A percentile compares a stretch with the other conserved stretches of the same genome.
phyloP scores from a whole-genome alignment of 2,888 invertebrate species.

The Luffia ferchaultella region DNA sequence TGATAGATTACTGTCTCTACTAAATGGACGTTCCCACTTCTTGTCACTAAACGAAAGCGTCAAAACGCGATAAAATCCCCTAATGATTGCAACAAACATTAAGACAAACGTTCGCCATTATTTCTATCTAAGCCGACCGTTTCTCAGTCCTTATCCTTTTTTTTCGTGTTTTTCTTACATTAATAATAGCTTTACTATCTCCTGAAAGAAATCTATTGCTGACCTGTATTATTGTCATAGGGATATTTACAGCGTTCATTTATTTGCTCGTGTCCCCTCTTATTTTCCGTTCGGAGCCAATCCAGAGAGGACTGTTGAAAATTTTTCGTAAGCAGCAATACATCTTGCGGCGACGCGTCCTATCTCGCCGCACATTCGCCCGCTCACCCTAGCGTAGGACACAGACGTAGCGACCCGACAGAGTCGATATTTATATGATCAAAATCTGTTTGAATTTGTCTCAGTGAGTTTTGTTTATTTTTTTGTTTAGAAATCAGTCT shows the following conservation, averaged over 20 bases:
- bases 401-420: neutral
- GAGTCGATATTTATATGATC: too few species aligned
- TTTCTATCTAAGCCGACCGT: conserved; percentile 30
- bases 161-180: conserved; percentile 59
- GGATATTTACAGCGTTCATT: conserved; percentile 63
- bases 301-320: conserved; percentile 62
- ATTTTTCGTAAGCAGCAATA: conserved; percentile 67
- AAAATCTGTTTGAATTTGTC: too few species aligned
- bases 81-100: conserved; percentile 25
- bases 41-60: too few species aligned
- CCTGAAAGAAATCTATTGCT: conserved; percentile 57
- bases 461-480: too few species aligned
- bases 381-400: conserved; percentile 33
- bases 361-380: conserved; percentile 64
- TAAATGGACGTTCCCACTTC: too few species aligned
- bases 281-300: conserved; percentile 65
- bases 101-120: conserved; percentile 33
- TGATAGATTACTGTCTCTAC: too few species aligned
- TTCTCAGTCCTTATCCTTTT: conserved; percentile 40
- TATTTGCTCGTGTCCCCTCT: conserved; percentile 62
- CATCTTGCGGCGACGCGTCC: conserved; percentile 56
- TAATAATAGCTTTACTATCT: conserved; percentile 58
- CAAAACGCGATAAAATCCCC: neutral
- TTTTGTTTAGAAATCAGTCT: too few species aligned
- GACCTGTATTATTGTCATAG: conserved; percentile 67